Conservation (phyloP, 37 sponge, comb jelly and placozoan genomes). For the Cliona cf. orientalis region DNA sequence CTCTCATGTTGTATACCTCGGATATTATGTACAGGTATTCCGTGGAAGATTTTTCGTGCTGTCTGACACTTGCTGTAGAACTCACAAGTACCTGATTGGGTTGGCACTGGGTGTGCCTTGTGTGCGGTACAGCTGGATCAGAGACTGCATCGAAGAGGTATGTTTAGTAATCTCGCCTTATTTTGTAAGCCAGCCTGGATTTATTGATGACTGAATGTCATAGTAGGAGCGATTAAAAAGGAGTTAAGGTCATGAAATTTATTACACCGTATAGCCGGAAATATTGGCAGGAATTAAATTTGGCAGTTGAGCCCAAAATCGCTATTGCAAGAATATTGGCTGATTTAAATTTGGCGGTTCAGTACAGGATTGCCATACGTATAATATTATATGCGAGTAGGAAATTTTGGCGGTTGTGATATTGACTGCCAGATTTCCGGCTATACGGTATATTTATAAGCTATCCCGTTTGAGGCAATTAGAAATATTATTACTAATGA, state of each 20-base stretch:
- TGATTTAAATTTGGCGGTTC: too few species aligned
- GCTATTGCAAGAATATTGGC: too few species aligned
- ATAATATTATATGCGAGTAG: too few species aligned
- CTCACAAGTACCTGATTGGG: constrained; percentile 60
- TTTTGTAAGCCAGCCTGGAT: not conserved
- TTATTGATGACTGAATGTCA: not conserved
- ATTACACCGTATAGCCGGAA: not conserved
- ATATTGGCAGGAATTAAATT: too few species aligned
- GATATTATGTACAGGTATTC: not conserved
- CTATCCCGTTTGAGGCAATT: too few species aligned
- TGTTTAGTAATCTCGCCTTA: not conserved
- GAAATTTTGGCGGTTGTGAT: too few species aligned
- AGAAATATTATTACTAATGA: too few species aligned
- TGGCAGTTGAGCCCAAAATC: too few species aligned
- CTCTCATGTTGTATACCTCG: not conserved
- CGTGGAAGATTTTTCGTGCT: constrained; percentile 36
- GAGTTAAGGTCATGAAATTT: not conserved
- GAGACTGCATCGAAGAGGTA: constrained; percentile 57
- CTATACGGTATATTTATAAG: not conserved
- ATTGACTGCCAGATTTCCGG: too few species aligned
- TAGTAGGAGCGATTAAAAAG: not conserved
- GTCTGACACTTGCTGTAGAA: constrained; percentile 57
- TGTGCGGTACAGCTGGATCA: constrained; percentile 55
- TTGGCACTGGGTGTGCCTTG: constrained; percentile 71
- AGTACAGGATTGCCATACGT: too few species aligned